Base-by-base conservation (phyloP, 1,140 invertebrate species). In the Drosophila micromelanica region DNA sequence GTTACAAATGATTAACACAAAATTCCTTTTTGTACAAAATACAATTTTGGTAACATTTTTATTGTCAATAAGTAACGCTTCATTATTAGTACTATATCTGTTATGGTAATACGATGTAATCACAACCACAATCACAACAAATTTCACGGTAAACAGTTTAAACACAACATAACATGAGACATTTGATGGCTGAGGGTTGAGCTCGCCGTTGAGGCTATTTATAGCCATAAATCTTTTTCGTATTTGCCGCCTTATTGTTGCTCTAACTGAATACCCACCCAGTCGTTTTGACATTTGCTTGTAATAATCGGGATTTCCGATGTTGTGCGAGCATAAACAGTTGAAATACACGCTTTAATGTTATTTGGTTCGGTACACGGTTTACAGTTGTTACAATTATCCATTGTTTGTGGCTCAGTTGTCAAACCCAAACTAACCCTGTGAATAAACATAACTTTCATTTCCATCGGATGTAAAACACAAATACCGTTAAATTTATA, bases 261-360 rank as follows among this genome's bases (percentile, higher is more conserved):
- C 49, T 61, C 61, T 73, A 68, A 61, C 54, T 57, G 23, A 20
- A 51, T 60, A 71, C 78, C 82, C 78, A 77, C 49, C 63, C 32
- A 57, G 74, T 51, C 52, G 75, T 73, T 69, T 86, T 86, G 82
- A 87, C 82, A 86, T 87, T 86, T 86, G 75, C 75, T 71, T 76
- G 78, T 82, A 86, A 86, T 89, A 89, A 78, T 87, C 78, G 76
- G 82, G 82, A 86, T 64, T 78, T 86, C 82, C 82, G 84, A 87
- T 73, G 38, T 59, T 59, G 59, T 73, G 64, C 61, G 69, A 67
- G 62, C 62, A 51, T 45, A 45, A 38, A 68, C 46, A 87, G 54
- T 61, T 51, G 40, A 69, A 73, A 78, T 69, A 57, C 54, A 87
- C 84, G 82, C 82, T 86, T 87, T 87, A 87, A 86, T 62, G 37